Evolutionary conservation across 2,797 vertebrate genomes (phyloP), one percentile per base, ranked within the genome.

Genomic region (Chromis chromis): DNA sequence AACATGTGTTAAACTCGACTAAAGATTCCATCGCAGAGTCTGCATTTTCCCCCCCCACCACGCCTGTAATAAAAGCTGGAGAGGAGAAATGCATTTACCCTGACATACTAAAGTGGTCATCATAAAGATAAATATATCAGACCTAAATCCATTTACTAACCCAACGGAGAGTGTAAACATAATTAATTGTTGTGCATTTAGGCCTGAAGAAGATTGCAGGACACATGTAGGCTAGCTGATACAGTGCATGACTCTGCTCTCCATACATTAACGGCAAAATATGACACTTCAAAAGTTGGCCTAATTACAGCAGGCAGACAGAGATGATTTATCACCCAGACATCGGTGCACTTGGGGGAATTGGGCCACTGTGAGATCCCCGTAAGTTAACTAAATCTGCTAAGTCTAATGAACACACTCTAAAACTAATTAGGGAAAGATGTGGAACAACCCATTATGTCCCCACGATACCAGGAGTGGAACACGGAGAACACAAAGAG

Each of bases 381-480:
- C 74, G 83, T 82, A 88, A 89, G 83, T 89, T 91, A 88, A 88
- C 81, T 65, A 78, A 82, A 88, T 87, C 85, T 88, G 77, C 82
- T 70, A 86, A 88, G 78, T 88, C 76, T 88, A 91, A 92, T 87
- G 85, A 92, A 89, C 89, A 91, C 70, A 73, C 71, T 84, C 78
- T 22, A 58, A 88, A 91, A 85, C 86, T 92, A 93, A 93, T 93
- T 92, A 91, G 76, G 58, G 39, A 82, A 79, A 87, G 76, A 89
- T 86, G 70, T 83, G 85, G 85, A 88, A 69, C 83, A 86, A 87
- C 65, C 81, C 70, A 82, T 86, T 86, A 82, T 66, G 31, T 66
- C 42, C 81, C 74, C 65, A 64, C 65, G 66, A 89, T 39, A 77
- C 68, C 65, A 49, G 36, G 65, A 59, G 53, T 53, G 62, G 70